Conservation (phyloP, 2,113 vertebrate genomes). For the Cricetomys ansorgei region DNA sequence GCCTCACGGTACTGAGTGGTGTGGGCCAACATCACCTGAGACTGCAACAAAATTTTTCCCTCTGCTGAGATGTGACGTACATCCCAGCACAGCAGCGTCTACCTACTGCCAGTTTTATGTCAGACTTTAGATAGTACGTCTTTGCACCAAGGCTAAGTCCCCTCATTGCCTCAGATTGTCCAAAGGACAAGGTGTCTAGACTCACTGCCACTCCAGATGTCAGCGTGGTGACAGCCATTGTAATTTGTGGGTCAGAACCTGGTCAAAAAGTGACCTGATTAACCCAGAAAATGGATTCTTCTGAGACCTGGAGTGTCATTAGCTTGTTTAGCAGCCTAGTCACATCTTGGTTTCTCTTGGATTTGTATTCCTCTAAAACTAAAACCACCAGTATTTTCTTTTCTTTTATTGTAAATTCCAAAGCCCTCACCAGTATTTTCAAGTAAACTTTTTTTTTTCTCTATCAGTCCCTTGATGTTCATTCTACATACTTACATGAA, state of each 20-base stretch:
- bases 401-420: neutral
- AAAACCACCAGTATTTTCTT: conserved; percentile 25
- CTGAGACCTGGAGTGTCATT: neutral
- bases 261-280: conserved; percentile 48
- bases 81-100: neutral
- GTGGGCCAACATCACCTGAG: neutral
- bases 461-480: neutral
- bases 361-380: conserved; percentile 26
- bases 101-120: neutral
- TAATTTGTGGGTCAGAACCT: conserved; percentile 22
- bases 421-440: neutral
- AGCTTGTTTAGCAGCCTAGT: conserved; percentile 11
- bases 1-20: neutral
- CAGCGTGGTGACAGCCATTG: neutral
- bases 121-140: neutral
- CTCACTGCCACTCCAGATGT: neutral
- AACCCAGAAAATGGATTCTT: conserved; percentile 40
- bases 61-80: neutral
- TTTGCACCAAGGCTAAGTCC: neutral
- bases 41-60: neutral
- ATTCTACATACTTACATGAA: neutral
- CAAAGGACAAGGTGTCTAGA: neutral
- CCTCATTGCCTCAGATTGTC: neutral
- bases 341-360: conserved; percentile 11
- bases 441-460: conserved; percentile 22